Evolutionary conservation across 2,797 vertebrate genomes (phyloP).

Genomic region (Luscinia megarhynchos): DNA sequence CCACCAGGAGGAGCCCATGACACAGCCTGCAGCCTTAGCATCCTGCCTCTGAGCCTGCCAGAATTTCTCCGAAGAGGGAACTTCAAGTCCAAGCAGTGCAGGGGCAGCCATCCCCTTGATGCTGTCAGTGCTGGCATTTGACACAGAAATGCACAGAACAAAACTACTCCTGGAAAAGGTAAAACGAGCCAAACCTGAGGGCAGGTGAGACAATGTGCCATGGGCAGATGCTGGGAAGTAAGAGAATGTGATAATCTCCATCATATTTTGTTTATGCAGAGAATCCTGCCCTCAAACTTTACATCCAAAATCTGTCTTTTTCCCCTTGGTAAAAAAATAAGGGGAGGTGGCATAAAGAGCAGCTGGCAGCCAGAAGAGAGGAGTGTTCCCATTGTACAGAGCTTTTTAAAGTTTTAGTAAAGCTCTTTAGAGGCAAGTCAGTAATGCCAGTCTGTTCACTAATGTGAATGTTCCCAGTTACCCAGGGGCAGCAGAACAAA

Average conservation of each 20-base stretch:
- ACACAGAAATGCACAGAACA: neutral
- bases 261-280: accelerated
- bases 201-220: neutral
- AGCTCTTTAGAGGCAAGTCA: neutral
- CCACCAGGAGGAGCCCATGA: constrained; percentile 58
- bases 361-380: neutral
- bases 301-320: neutral
- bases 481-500: neutral
- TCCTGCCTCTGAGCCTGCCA: accelerated
- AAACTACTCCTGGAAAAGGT: neutral
- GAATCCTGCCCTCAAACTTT: neutral
- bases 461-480: neutral
- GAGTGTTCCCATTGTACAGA: neutral
- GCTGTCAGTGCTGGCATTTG: neutral
- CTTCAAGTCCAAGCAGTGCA: accelerated
- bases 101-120: neutral
- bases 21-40: neutral
- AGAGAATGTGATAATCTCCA: neutral
- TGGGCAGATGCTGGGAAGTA: neutral
- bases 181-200: neutral
- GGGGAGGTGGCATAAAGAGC: neutral
- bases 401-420: neutral
- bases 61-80: neutral
- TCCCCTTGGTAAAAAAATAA: neutral
- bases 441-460: neutral